Conservation (phyloP, 2,888 invertebrate species). For the Chalcis sispes region DNA sequence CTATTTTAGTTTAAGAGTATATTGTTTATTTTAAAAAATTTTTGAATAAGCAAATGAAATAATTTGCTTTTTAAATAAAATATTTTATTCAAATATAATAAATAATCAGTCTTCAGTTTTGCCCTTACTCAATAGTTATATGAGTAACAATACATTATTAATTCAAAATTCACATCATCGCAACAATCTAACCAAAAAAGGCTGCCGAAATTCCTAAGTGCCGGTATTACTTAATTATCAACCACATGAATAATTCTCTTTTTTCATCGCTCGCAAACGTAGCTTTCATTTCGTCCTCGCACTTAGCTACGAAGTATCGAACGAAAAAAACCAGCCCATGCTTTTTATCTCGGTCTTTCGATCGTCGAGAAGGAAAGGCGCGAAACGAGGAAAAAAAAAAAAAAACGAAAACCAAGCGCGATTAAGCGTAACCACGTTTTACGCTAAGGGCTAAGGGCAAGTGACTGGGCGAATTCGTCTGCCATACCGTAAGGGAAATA, state of each 20-base stretch:
- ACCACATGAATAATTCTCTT: slow-evolving; percentile 48
- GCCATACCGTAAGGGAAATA: slow-evolving; percentile 9
- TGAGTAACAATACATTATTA: no score
- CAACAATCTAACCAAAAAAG: no score
- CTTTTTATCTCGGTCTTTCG: neutral
- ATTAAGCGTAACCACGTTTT: slow-evolving; percentile 60
- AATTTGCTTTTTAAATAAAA: no score
- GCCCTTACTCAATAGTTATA: no score
- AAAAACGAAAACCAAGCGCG: slow-evolving; percentile 38
- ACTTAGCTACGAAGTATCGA: no score
- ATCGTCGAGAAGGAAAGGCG: neutral
- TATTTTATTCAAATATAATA: no score
- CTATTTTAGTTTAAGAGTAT: no score
- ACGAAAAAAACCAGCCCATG: neutral
- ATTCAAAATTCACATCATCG: no score
- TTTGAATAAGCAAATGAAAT: no score
- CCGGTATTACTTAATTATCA: neutral
- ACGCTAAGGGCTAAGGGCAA: slow-evolving; percentile 34
- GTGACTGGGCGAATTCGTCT: slow-evolving; percentile 54
- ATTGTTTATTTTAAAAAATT: no score
- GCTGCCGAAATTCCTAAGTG: neutral
- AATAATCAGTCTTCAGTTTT: no score
- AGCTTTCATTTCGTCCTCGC: slow-evolving; percentile 18
- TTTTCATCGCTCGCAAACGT: neutral
- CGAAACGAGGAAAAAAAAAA: slow-evolving; percentile 1